Conservation (phyloP, 2,113 vertebrate genomes). For the Artemisiospiza belli region DNA sequence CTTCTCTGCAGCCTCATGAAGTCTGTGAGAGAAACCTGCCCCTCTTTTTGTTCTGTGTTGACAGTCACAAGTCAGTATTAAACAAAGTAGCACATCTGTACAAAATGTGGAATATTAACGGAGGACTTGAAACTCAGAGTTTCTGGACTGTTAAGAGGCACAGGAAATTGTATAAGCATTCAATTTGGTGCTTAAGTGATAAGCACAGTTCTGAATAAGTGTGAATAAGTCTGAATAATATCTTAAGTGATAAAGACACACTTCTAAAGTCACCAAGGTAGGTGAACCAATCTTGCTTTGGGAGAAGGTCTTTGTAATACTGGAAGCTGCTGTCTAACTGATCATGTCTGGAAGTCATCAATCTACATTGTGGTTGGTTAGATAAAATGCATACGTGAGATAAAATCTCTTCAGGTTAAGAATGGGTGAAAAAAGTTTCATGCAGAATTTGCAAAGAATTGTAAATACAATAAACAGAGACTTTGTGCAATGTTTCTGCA, state of each 20-base stretch:
- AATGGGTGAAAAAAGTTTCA: not conserved
- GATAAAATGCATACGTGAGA: not conserved
- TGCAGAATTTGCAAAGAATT: not conserved
- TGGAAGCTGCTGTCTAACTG: not conserved
- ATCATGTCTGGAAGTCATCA: not conserved
- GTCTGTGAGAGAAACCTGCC: not conserved
- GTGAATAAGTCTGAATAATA: not conserved
- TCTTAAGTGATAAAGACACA: not conserved
- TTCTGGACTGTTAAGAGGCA: not conserved
- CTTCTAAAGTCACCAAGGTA: not conserved
- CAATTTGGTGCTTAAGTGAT: accelerated
- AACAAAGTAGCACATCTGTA: not conserved
- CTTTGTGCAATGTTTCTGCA: not conserved
- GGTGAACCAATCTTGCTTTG: not conserved
- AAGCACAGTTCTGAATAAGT: not conserved
- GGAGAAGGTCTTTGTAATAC: not conserved
- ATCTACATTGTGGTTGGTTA: not conserved
- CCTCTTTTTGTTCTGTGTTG: not conserved
- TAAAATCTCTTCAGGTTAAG: not conserved
- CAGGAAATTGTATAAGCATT: not conserved
- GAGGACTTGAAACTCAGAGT: not conserved
- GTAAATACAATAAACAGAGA: not conserved
- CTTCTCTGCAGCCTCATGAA: not conserved
- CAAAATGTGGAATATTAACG: not conserved
- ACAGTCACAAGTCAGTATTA: not conserved